A percentile compares a stretch with the other conserved stretches of the same genome.
phyloP scores from a whole-genome alignment of 2,113 vertebrate genomes.

The Caloenas nicobarica region DNA sequence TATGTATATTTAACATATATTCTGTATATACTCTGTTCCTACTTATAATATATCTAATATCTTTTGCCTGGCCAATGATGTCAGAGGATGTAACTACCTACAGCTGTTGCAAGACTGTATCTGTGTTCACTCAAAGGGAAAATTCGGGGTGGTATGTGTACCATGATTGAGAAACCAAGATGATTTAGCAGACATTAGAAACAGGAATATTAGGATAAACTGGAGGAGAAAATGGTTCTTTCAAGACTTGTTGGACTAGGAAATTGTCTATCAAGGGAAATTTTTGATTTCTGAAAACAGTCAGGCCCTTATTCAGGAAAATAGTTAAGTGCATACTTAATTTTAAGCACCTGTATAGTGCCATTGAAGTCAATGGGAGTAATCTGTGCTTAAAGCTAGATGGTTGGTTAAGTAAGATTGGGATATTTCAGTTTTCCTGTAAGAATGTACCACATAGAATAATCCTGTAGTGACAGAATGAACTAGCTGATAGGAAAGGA shows the following conservation, averaged over 20 bases:
- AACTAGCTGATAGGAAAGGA: constrained; percentile 58
- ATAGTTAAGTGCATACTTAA: constrained; percentile 26
- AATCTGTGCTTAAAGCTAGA: background rate
- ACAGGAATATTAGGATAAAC: background rate
- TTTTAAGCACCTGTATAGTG: constrained; percentile 53
- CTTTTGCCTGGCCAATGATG: background rate
- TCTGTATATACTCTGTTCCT: background rate
- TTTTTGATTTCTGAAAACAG: background rate
- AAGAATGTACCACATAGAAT: constrained; percentile 15
- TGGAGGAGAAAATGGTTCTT: constrained; percentile 4
- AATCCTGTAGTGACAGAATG: constrained; percentile 59
- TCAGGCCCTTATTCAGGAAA: constrained; percentile 32
- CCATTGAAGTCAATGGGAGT: constrained; percentile 11
- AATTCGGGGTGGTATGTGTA: background rate
- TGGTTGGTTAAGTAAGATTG: constrained; percentile 20
- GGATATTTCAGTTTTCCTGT: constrained; percentile 12
- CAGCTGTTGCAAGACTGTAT: background rate
- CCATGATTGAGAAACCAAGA: background rate
- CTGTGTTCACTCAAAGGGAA: background rate
- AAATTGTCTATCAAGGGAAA: constrained; percentile 49
- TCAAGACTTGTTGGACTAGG: constrained; percentile 25
- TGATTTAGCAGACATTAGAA: constrained; percentile 27
- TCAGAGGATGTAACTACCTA: background rate
- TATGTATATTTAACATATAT: background rate
- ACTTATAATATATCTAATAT: background rate